Evolutionary conservation across 2,888 invertebrate species (phyloP).

Genomic region (Agrochola macilenta): DNA sequence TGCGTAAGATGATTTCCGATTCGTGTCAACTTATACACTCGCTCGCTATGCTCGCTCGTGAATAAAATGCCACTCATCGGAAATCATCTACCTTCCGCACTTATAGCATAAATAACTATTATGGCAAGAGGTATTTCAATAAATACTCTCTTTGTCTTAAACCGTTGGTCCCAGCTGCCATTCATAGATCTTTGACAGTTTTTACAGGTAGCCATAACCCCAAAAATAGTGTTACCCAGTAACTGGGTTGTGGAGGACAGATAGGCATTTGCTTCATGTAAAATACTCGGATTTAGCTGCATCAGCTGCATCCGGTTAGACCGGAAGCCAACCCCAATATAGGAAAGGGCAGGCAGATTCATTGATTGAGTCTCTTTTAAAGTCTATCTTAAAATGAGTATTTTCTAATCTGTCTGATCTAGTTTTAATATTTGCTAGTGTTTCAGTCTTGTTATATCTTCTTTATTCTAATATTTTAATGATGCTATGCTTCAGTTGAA

Average conservation of each 20-base stretch:
- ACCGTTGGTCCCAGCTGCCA: background rate
- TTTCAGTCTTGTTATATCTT: no score
- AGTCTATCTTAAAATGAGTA: background rate
- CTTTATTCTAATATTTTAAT: background rate
- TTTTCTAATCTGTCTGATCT: background rate
- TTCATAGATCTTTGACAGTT: background rate
- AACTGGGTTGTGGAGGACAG: background rate
- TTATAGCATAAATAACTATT: no score
- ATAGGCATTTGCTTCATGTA: background rate
- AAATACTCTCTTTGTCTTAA: no score
- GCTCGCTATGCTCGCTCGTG: no score
- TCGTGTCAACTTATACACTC: no score
- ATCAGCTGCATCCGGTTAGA: background rate
- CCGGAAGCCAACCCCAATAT: background rate
- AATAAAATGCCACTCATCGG: no score
- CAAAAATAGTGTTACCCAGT: background rate
- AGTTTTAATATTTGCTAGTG: background rate
- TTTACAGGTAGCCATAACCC: background rate
- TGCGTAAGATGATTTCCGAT: no score
- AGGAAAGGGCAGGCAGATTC: background rate
- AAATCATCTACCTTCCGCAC: no score
- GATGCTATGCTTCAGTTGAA: background rate
- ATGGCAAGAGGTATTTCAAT: no score
- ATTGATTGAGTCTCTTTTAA: background rate
- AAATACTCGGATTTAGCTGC: background rate